Percentiles rank a stretch among this genome's conserved stretches.
These are phyloP conservation scores for Platycercus adscitus DNA, from an alignment of 2,113 vertebrate genomes.

Conservation along the genomic window DNA sequence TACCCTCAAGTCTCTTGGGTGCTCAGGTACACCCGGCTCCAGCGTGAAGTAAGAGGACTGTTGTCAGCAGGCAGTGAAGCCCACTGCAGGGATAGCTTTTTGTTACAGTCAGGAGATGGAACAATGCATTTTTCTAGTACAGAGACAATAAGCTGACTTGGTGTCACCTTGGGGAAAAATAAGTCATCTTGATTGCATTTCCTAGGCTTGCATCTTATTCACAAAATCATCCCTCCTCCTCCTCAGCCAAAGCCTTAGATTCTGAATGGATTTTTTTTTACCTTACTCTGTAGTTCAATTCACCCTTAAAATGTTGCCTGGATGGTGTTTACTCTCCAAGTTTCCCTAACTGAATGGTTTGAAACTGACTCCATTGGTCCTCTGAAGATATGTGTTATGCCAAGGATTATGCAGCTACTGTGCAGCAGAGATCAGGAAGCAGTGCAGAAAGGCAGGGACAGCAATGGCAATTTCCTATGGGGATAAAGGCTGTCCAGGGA, in stretches of 20 bases:
- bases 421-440: not conserved
- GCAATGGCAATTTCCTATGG: not conserved
- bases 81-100: not conserved
- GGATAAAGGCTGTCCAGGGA: not conserved
- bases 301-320: not conserved
- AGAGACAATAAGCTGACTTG: not conserved
- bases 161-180: not conserved
- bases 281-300: not conserved
- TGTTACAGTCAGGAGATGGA: not conserved
- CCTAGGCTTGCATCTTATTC: not conserved
- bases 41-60: not conserved
- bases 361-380: not conserved
- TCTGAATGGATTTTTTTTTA: not conserved
- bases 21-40: fast-evolving
- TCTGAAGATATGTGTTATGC: not conserved
- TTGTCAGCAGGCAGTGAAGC: not conserved
- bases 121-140: not conserved
- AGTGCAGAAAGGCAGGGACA: not conserved
- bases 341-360: not conserved
- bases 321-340: not conserved
- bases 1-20: not conserved
- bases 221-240: not conserved
- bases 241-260: not conserved
- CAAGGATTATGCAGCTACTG: too few species aligned
- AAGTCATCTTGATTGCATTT: not conserved